Conservation (phyloP, 1,140 invertebrate species). For the Drosophila carrolli region DNA sequence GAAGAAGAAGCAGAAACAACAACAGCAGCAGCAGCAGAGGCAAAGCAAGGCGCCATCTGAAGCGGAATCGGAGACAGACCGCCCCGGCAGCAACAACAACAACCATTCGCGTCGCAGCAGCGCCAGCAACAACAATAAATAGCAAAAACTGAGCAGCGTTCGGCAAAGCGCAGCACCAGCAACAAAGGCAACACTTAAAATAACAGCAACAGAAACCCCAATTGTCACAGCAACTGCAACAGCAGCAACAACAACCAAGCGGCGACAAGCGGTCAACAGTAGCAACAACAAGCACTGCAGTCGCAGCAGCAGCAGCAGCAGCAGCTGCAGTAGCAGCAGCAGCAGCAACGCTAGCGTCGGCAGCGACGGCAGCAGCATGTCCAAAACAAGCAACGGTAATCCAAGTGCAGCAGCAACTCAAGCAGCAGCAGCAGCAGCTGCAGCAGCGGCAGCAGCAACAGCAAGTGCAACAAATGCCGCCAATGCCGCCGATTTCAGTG, state of each 20-base stretch:
- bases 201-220: conserved; percentile 15
- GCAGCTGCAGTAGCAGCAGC: conserved; percentile 22
- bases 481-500: conserved; percentile 73
- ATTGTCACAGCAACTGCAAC: conserved; percentile 4
- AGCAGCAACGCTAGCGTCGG: conserved; percentile 37
- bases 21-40: conserved; percentile 60
- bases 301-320: conserved; percentile 18
- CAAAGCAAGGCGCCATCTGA: conserved; percentile 51
- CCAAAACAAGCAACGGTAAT: conserved; percentile 39
- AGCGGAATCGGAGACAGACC: conserved; percentile 48
- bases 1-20: conserved; percentile 78
- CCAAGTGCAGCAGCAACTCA: conserved; percentile 22
- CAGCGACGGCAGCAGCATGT: conserved; percentile 54
- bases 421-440: conserved; percentile 9
- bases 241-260: conserved; percentile 23
- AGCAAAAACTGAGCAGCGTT: conserved; percentile 79
- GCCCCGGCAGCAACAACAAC: conserved; percentile 45
- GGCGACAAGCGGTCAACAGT: conserved; percentile 14
- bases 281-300: conserved; percentile 19
- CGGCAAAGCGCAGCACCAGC: conserved; percentile 69
- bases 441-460: conserved; percentile 36
- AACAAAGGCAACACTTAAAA: conserved; percentile 27
- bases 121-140: conserved; percentile 73
- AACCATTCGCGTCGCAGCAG: conserved; percentile 69
- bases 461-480: conserved; percentile 41